These are phyloP conservation scores for Campylomormyrus tamandua DNA, from an alignment of 2,113 vertebrate species.

Conservation along the genomic window DNA sequence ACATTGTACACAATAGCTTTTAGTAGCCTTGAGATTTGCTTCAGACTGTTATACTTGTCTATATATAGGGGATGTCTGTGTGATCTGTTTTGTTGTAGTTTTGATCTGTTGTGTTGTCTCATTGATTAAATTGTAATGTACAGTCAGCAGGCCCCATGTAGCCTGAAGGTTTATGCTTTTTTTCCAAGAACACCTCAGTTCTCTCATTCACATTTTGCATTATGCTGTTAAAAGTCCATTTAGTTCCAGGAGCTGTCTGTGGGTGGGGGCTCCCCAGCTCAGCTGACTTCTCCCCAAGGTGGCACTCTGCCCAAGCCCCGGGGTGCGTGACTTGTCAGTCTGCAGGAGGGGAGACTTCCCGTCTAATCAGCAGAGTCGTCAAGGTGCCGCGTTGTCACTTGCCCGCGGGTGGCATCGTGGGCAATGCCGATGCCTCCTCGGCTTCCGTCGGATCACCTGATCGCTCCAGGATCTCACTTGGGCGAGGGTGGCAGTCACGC, in stretches of 20 bases:
- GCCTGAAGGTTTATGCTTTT: background rate
- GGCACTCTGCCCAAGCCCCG: background rate
- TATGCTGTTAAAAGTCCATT: background rate
- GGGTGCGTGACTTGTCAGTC: background rate
- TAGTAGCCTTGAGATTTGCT: background rate
- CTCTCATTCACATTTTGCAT: background rate
- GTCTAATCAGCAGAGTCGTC: background rate
- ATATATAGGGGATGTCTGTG: background rate
- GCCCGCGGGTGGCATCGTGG: background rate
- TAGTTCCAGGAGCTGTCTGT: background rate
- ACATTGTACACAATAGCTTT: background rate
- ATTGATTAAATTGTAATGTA: background rate
- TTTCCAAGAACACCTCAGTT: background rate
- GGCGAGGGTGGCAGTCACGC: background rate
- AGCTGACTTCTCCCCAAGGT: background rate
- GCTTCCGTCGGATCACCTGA: background rate
- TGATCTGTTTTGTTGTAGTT: background rate
- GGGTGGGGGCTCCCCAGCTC: background rate
- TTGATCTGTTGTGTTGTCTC: background rate
- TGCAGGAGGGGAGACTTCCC: background rate
- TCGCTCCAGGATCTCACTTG: background rate
- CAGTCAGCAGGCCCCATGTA: background rate
- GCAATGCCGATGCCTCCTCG: background rate
- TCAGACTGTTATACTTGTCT: background rate
- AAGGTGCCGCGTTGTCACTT: background rate